Conservation (phyloP, 2,888 invertebrate species). For the Acleris laterana region DNA sequence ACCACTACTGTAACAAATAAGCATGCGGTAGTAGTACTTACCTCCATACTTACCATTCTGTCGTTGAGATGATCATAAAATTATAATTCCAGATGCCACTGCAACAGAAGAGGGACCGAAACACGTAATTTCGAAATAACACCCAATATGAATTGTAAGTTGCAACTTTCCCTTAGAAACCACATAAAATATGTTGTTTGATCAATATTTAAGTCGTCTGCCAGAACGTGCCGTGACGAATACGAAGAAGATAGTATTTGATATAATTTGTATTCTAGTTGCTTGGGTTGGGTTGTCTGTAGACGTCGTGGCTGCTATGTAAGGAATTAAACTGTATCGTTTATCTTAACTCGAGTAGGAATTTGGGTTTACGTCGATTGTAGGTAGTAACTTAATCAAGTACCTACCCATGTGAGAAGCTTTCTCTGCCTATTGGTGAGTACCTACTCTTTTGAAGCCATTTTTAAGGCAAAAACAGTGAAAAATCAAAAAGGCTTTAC, state of each 20-base stretch:
- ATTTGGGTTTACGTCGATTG: conserved; percentile 12
- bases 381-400: not conserved
- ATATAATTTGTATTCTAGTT: conserved; percentile 72
- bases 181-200: conserved; percentile 47
- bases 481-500: too few relatives aligned
- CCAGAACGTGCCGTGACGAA: conserved; percentile 69
- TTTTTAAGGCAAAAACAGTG: too few relatives aligned
- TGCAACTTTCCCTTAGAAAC: conserved; percentile 63
- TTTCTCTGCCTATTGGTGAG: too few relatives aligned
- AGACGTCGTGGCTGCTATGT: conserved; percentile 62
- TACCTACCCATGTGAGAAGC: not conserved
- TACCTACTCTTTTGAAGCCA: too few relatives aligned
- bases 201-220: conserved; percentile 78
- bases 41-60: conserved; percentile 26
- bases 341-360: conserved; percentile 40
- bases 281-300: conserved; percentile 47
- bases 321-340: conserved; percentile 49
- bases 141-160: conserved; percentile 46
- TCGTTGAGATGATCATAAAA: conserved; percentile 22
- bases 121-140: conserved; percentile 35
- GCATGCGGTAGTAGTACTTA: conserved; percentile 24
- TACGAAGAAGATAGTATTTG: conserved; percentile 60
- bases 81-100: conserved; percentile 31
- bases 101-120: conserved; percentile 35
- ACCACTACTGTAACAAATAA: conserved; percentile 20